Evolutionary conservation across 2,888 invertebrate genomes (phyloP), one percentile per base, ranked within the genome.

Genomic region (Halocaridina rubra): DNA sequence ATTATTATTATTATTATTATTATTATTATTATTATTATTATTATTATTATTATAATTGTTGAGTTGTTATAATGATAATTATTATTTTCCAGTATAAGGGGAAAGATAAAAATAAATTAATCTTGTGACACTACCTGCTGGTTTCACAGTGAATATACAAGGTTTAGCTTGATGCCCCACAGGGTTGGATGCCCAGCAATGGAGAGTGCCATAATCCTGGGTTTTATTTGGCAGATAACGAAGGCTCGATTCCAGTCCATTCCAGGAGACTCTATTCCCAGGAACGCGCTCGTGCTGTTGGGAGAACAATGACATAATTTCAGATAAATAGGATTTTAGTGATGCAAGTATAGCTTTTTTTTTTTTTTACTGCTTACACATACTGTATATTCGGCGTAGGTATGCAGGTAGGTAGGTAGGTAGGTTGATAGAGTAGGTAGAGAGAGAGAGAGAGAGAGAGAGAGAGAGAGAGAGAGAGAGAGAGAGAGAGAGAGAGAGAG

Each of bases 41-140:
- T 53, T 53, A 53, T 53, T 53, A 53, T 53, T 53, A 53, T 53
- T 53, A 53, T 53, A n/a, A 8, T 53, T 53, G 2, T 4, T 3
- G 74, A n/a, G n/a, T n/a, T n/a, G n/a, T n/a, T n/a, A n/a, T n/a
- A n/a, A n/a, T n/a, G n/a, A n/a, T n/a, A n/a, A n/a, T n/a, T n/a
- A n/a, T n/a, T n/a, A n/a, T n/a, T n/a, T n/a, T n/a, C n/a, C n/a
- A n/a, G n/a, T n/a, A n/a, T n/a, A n/a, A n/a, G n/a, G n/a, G n/a
- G n/a, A n/a, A n/a, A n/a, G n/a, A n/a, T n/a, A n/a, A n/a, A n/a
- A n/a, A n/a, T n/a, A n/a, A n/a, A n/a, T n/a, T n/a, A n/a, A n/a
- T n/a, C n/a, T n/a, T n/a, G n/a, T n/a, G n/a, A n/a, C n/a, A n/a
- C 64, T 53, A 87, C 87, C 87, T 22, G 87, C 81, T 27, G 87